A percentile compares a stretch with the other conserved stretches of the same genome.
These are phyloP conservation scores for Leguminivora glycinivorella DNA, from an alignment of 1,140 invertebrate genomes.

Conservation along the genomic window DNA sequence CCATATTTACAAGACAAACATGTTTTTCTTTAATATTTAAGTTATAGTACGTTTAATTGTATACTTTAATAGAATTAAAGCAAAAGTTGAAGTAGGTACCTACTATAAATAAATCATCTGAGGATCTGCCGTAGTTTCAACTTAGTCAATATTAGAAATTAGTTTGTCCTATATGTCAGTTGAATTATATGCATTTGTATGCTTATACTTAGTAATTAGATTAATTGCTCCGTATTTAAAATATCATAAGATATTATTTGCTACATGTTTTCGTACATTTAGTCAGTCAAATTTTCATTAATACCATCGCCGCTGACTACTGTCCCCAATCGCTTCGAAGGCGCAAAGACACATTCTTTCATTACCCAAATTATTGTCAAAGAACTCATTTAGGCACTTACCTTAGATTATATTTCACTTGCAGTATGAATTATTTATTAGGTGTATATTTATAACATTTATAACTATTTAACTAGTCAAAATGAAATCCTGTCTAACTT, in stretches of 20 bases:
- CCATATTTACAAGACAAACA: conserved; percentile 72
- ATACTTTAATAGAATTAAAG: conserved; percentile 10
- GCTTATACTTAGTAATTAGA: conserved; percentile 9
- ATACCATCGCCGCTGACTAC: no score
- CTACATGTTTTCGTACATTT: not conserved
- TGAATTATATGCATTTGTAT: conserved; percentile 1
- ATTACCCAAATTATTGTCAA: no score
- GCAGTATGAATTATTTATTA: no score
- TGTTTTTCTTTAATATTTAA: conserved; percentile 35
- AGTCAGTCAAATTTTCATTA: not conserved
- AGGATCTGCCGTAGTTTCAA: conserved; percentile 13
- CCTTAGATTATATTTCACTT: no score
- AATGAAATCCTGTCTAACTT: no score
- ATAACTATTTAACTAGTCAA: no score
- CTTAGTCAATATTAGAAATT: conserved; percentile 12
- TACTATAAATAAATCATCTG: conserved; percentile 8
- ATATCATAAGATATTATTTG: not conserved
- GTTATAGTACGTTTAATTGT: conserved; percentile 14
- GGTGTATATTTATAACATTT: no score
- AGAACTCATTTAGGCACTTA: no score
- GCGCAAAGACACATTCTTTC: no score
- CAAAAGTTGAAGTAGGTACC: not conserved
- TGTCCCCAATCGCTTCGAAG: no score
- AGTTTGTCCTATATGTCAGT: not conserved
- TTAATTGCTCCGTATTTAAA: not conserved